Evolutionary conservation across 2,113 vertebrate genomes (phyloP).

Genomic region (Callospermophilus lateralis): DNA sequence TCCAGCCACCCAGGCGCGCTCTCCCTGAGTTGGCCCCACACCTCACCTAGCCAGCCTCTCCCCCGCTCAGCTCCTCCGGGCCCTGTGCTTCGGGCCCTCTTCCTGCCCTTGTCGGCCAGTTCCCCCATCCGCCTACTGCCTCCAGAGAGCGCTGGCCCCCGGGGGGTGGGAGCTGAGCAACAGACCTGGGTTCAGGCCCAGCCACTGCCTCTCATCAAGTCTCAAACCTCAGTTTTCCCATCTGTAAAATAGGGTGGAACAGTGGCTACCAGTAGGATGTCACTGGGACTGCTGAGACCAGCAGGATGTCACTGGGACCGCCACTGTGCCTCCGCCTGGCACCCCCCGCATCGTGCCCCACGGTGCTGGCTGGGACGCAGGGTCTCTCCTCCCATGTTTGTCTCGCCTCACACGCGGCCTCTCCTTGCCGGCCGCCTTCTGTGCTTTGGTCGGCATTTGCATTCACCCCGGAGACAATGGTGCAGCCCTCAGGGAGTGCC

Average conservation of each 20-base stretch:
- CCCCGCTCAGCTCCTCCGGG: neutral
- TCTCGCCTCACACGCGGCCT: neutral
- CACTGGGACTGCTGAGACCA: neutral
- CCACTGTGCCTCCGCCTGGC: neutral
- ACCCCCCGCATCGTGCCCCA: neutral
- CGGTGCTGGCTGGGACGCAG: neutral
- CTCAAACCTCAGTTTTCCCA: slow-evolving; percentile 12
- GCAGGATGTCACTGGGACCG: neutral
- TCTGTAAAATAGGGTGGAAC: neutral
- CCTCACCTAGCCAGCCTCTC: neutral
- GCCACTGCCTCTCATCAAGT: neutral
- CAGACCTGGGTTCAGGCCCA: neutral
- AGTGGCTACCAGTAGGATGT: neutral
- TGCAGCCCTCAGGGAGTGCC: slow-evolving; percentile 25
- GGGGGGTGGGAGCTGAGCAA: neutral
- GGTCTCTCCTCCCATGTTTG: neutral
- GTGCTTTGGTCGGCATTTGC: neutral
- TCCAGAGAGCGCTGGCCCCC: neutral
- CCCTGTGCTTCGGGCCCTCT: neutral
- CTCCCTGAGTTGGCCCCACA: neutral
- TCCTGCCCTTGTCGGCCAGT: too few species aligned
- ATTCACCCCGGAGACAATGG: slow-evolving; percentile 68
- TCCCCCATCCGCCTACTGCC: neutral
- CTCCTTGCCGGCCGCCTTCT: neutral
- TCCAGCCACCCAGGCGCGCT: neutral